These are phyloP conservation scores for Pangasius djambal DNA, from an alignment of 2,797 vertebrate genomes.

Conservation along the genomic window DNA sequence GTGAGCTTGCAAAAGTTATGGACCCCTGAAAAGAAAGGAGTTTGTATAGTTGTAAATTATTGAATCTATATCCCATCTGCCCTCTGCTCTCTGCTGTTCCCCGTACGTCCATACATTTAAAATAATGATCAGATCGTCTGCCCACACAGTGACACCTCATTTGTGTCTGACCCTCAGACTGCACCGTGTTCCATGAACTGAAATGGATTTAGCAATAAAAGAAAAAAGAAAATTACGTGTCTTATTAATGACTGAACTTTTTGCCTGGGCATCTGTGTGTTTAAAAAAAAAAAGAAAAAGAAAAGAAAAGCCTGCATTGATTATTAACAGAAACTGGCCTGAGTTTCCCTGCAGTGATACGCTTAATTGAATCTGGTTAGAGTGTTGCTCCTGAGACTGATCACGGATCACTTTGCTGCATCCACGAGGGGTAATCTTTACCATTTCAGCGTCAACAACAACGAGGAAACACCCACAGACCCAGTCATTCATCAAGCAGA, in stretches of 20 bases:
- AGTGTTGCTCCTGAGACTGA: not conserved
- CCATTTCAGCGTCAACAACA: slow-evolving; percentile 14
- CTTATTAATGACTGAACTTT: not conserved
- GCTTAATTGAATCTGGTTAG: not conserved
- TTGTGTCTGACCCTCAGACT: not conserved
- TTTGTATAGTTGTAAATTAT: not conserved
- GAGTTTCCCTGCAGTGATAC: not conserved
- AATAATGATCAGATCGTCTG: not conserved
- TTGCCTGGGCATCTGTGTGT: not conserved
- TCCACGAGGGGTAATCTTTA: not conserved
- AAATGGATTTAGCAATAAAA: not conserved
- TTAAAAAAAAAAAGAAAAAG: not conserved
- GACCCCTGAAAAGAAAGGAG: not conserved
- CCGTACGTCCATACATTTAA: not conserved
- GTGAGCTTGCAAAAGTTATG: not conserved
- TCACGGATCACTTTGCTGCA: not conserved
- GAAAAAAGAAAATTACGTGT: not conserved
- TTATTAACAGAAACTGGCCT: not conserved
- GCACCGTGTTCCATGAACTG: not conserved
- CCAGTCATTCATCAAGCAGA: not conserved
- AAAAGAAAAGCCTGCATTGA: not conserved
- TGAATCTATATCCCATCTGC: not conserved
- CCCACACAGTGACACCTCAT: not conserved
- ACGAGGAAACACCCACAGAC: not conserved
- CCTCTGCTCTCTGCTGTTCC: not conserved